These are phyloP conservation scores for Lophotriccus pileatus DNA, from an alignment of 2,797 vertebrate genomes.

Conservation along the genomic window DNA sequence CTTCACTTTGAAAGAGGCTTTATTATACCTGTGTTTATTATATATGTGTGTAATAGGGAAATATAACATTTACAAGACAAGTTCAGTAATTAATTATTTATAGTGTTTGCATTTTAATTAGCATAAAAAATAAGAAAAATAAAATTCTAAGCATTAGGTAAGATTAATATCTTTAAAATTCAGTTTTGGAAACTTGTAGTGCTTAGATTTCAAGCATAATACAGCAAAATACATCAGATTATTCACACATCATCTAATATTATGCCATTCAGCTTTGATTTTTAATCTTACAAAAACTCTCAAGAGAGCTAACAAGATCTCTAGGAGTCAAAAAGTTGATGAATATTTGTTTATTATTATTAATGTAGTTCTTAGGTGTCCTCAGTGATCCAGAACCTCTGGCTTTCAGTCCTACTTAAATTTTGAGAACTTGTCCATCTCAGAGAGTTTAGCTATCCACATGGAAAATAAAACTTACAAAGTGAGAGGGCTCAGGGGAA, in stretches of 20 bases:
- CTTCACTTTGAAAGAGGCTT: neutral
- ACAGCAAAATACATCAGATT: neutral
- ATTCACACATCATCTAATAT: neutral
- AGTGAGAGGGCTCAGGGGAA: fast-evolving
- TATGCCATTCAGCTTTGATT: neutral
- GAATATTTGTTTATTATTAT: neutral
- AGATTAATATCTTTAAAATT: neutral
- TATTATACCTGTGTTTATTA: neutral
- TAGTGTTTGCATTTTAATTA: neutral
- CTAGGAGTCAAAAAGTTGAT: neutral
- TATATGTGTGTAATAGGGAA: neutral
- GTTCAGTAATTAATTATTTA: neutral
- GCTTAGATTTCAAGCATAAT: neutral
- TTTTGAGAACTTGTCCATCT: neutral
- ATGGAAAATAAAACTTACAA: neutral
- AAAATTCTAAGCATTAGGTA: neutral
- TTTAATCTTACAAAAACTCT: neutral
- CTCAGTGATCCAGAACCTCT: neutral
- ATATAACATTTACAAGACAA: neutral
- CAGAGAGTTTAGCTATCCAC: neutral
- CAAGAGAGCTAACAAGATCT: neutral
- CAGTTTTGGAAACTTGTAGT: neutral
- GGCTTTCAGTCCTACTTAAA: neutral
- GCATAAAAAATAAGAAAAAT: neutral
- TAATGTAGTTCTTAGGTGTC: neutral